phyloP scores from a whole-genome alignment of 2,797 vertebrate genomes.

The Phrynocephalus vlangalii region DNA sequence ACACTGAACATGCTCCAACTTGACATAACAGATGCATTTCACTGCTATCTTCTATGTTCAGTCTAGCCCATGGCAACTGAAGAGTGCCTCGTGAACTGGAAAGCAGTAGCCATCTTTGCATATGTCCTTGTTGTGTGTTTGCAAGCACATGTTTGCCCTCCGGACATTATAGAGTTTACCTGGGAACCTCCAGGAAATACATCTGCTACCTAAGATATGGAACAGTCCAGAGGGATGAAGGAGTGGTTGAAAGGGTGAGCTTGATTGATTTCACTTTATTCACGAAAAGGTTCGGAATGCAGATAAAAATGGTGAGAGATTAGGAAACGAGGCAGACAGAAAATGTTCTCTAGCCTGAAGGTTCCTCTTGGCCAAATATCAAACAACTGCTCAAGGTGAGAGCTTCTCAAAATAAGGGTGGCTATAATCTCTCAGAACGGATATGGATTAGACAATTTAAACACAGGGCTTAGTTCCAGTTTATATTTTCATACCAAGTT shows the following conservation, averaged over 20 bases:
- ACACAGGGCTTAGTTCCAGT: constrained; percentile 7
- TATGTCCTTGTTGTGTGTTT: neutral
- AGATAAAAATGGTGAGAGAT: neutral
- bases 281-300: neutral
- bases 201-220: neutral
- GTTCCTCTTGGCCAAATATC: constrained; percentile 6
- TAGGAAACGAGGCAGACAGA: neutral
- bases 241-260: neutral
- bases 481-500: neutral
- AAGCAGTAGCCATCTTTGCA: neutral
- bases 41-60: neutral
- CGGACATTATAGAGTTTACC: neutral
- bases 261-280: neutral
- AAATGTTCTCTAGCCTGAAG: neutral
- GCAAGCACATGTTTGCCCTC: neutral
- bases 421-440: constrained; percentile 8
- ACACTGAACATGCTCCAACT: neutral
- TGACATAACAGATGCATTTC: neutral
- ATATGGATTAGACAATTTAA: constrained; percentile 22
- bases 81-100: neutral
- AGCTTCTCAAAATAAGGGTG: neutral
- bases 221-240: neutral
- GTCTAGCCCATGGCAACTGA: neutral
- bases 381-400: constrained; percentile 15
- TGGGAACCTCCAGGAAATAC: neutral